Evolutionary conservation across 1,140 invertebrate species (phyloP).

Genomic region (Drosophila persimilis): DNA sequence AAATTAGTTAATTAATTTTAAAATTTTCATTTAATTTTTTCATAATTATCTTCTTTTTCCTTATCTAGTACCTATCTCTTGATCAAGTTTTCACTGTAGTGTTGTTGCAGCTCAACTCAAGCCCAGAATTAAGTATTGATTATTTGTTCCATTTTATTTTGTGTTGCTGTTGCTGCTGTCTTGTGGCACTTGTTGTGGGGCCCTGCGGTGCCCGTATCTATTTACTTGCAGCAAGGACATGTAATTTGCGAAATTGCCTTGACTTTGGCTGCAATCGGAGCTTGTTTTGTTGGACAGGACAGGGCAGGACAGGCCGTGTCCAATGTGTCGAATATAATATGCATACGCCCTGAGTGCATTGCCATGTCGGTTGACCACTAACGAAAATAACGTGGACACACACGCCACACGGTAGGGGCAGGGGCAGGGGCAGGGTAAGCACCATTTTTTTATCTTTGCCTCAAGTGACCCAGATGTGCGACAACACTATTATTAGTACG

Average conservation of each 20-base stretch:
- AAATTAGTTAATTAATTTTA: too few relatives aligned
- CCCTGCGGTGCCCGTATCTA: background rate
- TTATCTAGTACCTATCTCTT: too few relatives aligned
- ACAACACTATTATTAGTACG: too few relatives aligned
- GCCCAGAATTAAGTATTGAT: slow-evolving; percentile 25
- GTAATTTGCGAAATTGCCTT: slow-evolving; percentile 62
- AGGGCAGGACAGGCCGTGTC: background rate
- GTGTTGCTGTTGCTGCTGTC: background rate
- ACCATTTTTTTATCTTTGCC: slow-evolving; percentile 21
- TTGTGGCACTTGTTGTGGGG: background rate
- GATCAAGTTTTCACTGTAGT: background rate
- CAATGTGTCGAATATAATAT: slow-evolving; percentile 45
- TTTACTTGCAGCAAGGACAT: slow-evolving; percentile 16
- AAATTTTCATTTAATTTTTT: too few relatives aligned
- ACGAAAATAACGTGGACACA: slow-evolving; percentile 27
- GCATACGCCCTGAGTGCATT: slow-evolving; percentile 28
- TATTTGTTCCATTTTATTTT: slow-evolving; percentile 6
- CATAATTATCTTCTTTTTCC: too few relatives aligned
- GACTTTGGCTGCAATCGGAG: slow-evolving; percentile 18
- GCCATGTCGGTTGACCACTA: slow-evolving; percentile 50
- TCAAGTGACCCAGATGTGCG: slow-evolving; percentile 9
- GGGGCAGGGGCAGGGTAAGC: too few relatives aligned
- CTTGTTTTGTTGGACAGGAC: too few relatives aligned
- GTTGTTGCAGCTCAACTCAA: background rate
- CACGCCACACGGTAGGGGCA: background rate